These are phyloP conservation scores for Agonopterix subpropinquella DNA, from an alignment of 2,888 invertebrate genomes.

Conservation along the genomic window DNA sequence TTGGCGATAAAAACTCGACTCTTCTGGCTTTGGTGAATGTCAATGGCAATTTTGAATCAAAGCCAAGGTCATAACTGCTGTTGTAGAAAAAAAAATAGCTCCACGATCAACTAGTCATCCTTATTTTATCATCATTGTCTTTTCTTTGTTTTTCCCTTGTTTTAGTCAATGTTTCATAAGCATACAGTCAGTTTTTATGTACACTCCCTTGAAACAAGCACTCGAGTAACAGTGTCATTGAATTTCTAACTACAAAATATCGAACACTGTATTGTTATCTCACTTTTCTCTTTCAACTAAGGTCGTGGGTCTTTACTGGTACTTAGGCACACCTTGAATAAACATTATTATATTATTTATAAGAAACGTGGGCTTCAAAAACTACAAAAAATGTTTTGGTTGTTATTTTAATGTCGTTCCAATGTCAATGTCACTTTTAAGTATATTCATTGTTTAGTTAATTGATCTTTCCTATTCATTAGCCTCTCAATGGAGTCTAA, in stretches of 20 bases:
- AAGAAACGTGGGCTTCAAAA: constrained; percentile 44
- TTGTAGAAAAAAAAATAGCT: constrained; percentile 75
- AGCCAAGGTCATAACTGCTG: constrained; percentile 35
- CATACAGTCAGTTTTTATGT: constrained; percentile 11
- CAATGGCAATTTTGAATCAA: constrained; percentile 12
- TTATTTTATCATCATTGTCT: constrained; percentile 35
- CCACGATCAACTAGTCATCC: constrained; percentile 39
- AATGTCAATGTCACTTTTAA: constrained; percentile 54
- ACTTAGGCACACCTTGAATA: constrained; percentile 3
- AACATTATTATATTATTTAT: constrained; percentile 6
- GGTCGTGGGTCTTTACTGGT: constrained; percentile 38
- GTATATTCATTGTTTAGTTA: constrained; percentile 11
- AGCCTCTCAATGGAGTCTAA: not conserved
- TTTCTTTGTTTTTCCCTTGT: constrained; percentile 37
- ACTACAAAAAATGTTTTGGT: constrained; percentile 17
- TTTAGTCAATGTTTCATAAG: constrained; percentile 50
- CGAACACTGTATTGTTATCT: constrained; percentile 6
- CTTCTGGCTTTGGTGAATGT: constrained; percentile 12
- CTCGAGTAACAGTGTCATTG: constrained; percentile 29
- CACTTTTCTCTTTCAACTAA: constrained; percentile 34
- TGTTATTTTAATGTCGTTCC: constrained; percentile 32
- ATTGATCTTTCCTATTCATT: constrained; percentile 5
- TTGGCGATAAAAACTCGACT: not conserved
- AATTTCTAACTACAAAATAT: constrained; percentile 26
- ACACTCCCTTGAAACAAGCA: constrained; percentile 22